These are phyloP conservation scores for Pavo muticus DNA, from an alignment of 2,113 vertebrate genomes.

Conservation along the genomic window DNA sequence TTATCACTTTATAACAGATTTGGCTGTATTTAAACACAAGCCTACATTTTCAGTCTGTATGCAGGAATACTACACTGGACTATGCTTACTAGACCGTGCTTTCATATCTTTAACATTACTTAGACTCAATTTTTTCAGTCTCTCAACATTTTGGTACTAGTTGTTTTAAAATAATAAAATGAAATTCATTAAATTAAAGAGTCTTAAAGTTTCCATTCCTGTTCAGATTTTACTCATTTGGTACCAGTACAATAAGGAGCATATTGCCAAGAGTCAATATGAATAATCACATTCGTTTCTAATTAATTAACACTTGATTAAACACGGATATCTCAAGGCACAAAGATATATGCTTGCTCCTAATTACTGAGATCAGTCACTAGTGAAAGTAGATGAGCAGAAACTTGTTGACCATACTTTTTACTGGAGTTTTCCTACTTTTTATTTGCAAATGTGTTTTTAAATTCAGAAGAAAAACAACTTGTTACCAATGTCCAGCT, in stretches of 20 bases:
- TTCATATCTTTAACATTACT: not conserved
- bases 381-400: constrained; percentile 24
- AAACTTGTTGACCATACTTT: not conserved
- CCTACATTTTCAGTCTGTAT: not conserved
- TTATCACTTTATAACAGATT: not conserved
- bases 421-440: not conserved
- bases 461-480: not conserved
- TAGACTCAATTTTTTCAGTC: not conserved
- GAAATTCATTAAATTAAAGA: not conserved
- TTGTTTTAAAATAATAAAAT: not conserved
- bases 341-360: not conserved
- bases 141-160: not conserved
- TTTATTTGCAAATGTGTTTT: not conserved
- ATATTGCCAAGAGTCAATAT: not conserved
- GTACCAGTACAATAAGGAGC: not conserved
- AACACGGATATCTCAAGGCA: constrained; percentile 18
- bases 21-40: not conserved
- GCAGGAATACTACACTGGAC: not conserved
- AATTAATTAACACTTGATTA: constrained; percentile 54
- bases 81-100: not conserved
- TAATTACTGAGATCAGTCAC: constrained; percentile 39
- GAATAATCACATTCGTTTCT: not conserved
- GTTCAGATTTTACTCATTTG: constrained; percentile 1
- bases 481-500: not conserved
- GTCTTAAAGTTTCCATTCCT: not conserved